Evolutionary conservation across 2,113 vertebrate genomes (phyloP), one percentile per base, ranked within the genome.

Genomic region (Argyrosomus japonicus): DNA sequence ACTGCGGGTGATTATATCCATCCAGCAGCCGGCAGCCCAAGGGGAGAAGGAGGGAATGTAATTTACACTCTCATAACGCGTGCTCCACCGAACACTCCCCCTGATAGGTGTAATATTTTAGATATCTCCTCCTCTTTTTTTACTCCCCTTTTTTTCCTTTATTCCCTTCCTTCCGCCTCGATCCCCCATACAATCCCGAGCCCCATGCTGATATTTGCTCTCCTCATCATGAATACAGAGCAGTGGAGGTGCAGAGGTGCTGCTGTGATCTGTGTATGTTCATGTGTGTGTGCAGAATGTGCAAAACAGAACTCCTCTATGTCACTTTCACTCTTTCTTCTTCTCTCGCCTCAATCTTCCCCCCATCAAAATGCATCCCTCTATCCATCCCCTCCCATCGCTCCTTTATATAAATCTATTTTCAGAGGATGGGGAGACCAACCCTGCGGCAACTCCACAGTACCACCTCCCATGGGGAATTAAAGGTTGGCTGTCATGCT

Each of bases 41-140:
- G 82, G 87, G 84, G 84, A 87, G 77, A 85, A 65, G 82, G 88
- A 89, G 86, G 86, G 85, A 85, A 92, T 91, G 89, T 86, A 92
- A 93, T 93, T 93, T 93, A 91, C 79, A 76, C 89, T 87, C 89
- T 92, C 83, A 92, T 93, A 89, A 93, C 87, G 92, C 89, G 83
- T 82, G 79, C 90, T 92, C 84, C 60, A 84, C 88, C 88, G 89
- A 92, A 87, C 88, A 87, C 91, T 87, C 88, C 85, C 87, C 83
- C 58, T 45, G 84, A 85, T 85, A 87, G 83, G 88, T 91, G 87
- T 89, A 92, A 93, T 93, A 90, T 92, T 89, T 91, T 71, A 85
- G 74, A 90, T 81, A 87, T 90, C 85, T 79, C 83, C 79, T 77
- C 76, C 84, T 82, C 75, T 74, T 77, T 85, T 69, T 78, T 74